Conservation (phyloP, 2,113 vertebrate species). For the Lonchura striata region DNA sequence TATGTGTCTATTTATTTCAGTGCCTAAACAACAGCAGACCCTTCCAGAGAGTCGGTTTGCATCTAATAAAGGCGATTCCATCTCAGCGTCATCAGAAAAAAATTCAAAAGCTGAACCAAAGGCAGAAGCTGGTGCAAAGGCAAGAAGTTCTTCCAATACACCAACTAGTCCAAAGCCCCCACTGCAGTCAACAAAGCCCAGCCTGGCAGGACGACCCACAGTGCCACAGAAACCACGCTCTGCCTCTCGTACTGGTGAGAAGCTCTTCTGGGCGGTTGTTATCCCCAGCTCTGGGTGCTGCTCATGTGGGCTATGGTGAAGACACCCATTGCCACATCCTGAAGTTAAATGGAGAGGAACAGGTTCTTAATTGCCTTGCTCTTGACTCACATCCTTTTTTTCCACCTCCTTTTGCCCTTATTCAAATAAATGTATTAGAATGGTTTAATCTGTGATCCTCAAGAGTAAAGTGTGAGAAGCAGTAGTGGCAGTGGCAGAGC, state of each 20-base stretch:
- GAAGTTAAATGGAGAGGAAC: background rate
- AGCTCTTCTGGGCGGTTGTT: background rate
- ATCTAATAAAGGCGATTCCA: constrained; percentile 66
- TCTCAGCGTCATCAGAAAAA: constrained; percentile 76
- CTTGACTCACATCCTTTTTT: background rate
- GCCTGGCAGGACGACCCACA: constrained; percentile 79
- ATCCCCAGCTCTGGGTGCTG: background rate
- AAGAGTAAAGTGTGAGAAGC: background rate
- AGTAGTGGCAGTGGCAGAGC: background rate
- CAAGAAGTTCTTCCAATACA: constrained; percentile 73
- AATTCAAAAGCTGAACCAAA: constrained; percentile 76
- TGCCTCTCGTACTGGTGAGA: constrained; percentile 81
- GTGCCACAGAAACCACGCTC: constrained; percentile 89
- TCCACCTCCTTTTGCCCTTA: background rate
- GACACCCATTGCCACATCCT: background rate
- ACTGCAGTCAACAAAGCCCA: constrained; percentile 83
- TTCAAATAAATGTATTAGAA: background rate
- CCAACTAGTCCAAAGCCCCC: constrained; percentile 83
- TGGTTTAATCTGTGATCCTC: background rate
- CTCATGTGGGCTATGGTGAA: background rate
- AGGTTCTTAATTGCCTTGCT: background rate
- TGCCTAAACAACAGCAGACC: constrained; percentile 73
- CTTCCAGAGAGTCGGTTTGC: constrained; percentile 75
- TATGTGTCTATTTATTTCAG: constrained; percentile 3
- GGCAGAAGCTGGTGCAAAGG: constrained; percentile 73